phyloP scores from a whole-genome alignment of 1,140 invertebrate genomes.

The Hyposmocoma kahamanoa region DNA sequence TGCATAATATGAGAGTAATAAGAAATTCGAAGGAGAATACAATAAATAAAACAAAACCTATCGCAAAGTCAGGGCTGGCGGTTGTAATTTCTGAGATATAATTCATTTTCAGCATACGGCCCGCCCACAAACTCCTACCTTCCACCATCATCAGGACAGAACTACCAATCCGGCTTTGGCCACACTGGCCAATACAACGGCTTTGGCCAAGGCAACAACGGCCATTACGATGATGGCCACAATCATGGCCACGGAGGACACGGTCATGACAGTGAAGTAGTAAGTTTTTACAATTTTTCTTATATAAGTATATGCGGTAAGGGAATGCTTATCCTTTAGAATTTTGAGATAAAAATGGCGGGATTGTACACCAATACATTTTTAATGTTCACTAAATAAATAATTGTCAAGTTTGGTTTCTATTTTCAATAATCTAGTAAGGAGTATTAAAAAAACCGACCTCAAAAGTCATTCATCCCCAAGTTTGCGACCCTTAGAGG shows the following conservation, averaged over 20 bases:
- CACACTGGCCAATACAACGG: conserved; percentile 28
- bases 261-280: conserved; percentile 45
- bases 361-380: neutral
- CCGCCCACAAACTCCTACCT: conserved; percentile 31
- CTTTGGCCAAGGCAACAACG: conserved; percentile 13
- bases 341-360: neutral
- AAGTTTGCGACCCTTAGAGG: too few relatives aligned
- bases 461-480: too few relatives aligned
- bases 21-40: too few relatives aligned
- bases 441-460: too few relatives aligned
- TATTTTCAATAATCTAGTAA: neutral
- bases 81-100: too few relatives aligned
- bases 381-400: conserved; percentile 8
- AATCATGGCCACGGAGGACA: conserved; percentile 18
- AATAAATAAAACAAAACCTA: too few relatives aligned
- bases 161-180: conserved; percentile 8
- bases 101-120: conserved; percentile 11
- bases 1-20: too few relatives aligned
- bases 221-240: conserved; percentile 21
- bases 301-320: too few relatives aligned
- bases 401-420: neutral
- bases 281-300: conserved; percentile 19
- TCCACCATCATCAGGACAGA: conserved; percentile 31
- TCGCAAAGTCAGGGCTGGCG: too few relatives aligned
- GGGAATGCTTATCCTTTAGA: too few relatives aligned